Conservation (phyloP, 2,113 vertebrate genomes). For the Cacatua alba region DNA sequence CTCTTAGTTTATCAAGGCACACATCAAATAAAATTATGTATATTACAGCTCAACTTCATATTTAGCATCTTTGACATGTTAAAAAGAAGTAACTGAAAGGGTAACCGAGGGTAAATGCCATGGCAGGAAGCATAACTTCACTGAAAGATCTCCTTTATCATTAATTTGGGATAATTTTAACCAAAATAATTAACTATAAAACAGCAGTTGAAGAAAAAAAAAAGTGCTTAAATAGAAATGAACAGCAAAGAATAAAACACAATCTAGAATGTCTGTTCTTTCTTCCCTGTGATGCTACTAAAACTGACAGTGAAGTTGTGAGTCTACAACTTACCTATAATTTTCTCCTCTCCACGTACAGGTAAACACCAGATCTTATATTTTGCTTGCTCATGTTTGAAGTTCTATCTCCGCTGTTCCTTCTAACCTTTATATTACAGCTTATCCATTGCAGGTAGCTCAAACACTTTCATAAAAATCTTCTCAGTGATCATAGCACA, state of each 20-base stretch:
- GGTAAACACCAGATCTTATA: background rate
- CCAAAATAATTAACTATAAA: background rate
- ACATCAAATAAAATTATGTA: background rate
- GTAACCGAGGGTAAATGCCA: background rate
- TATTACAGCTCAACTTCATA: background rate
- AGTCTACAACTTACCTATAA: background rate
- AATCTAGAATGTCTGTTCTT: background rate
- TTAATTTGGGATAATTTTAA: background rate
- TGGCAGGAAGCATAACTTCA: background rate
- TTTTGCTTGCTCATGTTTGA: background rate
- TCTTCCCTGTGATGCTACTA: background rate
- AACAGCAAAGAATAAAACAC: background rate
- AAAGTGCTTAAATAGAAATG: background rate
- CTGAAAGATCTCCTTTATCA: background rate
- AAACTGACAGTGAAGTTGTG: background rate
- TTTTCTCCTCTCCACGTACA: background rate
- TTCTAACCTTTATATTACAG: background rate
- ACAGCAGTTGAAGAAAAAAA: background rate
- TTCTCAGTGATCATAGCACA: background rate
- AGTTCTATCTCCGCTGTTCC: background rate
- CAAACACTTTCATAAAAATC: background rate
- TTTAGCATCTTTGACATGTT: background rate
- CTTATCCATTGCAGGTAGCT: background rate
- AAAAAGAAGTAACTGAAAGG: background rate
- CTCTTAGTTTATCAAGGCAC: background rate